Evolutionary conservation across 37 sponge, comb jelly and placozoan genomes (phyloP).

Genomic region (Chondrosia reniformis): DNA sequence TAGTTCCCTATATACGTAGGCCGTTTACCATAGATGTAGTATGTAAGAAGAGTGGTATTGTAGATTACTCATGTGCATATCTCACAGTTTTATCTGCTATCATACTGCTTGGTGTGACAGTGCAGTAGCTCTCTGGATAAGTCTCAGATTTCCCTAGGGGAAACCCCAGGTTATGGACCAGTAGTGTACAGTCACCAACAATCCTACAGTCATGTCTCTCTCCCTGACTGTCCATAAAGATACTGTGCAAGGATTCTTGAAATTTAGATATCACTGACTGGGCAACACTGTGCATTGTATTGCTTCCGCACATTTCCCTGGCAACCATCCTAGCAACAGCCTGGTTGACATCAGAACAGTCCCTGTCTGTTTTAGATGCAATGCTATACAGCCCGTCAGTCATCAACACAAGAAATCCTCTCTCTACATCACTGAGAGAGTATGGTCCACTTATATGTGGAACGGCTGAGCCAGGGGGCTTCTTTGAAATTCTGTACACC

Average conservation of each 20-base stretch:
- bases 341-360: conserved; percentile 29
- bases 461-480: conserved; percentile 63
- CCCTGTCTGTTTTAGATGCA: conserved; percentile 6
- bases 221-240: neutral
- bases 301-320: conserved; percentile 24
- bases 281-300: conserved; percentile 8
- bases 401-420: conserved; percentile 74
- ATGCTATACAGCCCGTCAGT: conserved; percentile 76
- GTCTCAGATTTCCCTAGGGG: neutral
- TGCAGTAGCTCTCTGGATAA: neutral
- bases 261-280: conserved; percentile 50
- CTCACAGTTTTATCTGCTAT: neutral
- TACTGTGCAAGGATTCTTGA: neutral
- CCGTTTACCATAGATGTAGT: too few species aligned
- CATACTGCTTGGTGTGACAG: neutral
- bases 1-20: too few species aligned
- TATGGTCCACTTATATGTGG: conserved; percentile 53
- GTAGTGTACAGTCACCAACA: conserved; percentile 69
- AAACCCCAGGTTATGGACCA: conserved; percentile 54
- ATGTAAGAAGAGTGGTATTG: too few species aligned
- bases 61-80: too few species aligned
- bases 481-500: conserved; percentile 31
- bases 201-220: neutral
- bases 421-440: neutral
- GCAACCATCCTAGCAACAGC: conserved; percentile 42